Conservation (phyloP, 2,888 invertebrate genomes). For the Thymelicus sylvestris region DNA sequence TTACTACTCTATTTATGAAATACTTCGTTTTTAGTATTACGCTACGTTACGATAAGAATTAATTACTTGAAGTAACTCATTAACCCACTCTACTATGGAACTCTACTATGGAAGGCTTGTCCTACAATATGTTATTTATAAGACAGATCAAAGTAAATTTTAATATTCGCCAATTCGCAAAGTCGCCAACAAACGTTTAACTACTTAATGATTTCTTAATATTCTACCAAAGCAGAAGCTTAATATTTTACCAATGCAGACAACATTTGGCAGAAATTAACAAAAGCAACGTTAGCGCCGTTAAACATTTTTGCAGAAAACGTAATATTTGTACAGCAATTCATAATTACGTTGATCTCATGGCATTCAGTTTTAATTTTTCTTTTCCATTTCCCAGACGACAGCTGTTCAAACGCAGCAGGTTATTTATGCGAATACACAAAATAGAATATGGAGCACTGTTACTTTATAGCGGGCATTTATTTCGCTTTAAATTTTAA, state of each 20-base stretch:
- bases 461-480: constrained; percentile 46
- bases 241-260: too few species aligned
- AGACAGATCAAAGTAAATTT: too few species aligned
- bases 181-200: too few species aligned
- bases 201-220: too few species aligned
- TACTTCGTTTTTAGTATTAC: neutral
- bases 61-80: neutral
- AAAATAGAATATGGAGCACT: constrained; percentile 45
- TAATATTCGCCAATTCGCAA: too few species aligned
- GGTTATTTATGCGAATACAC: constrained; percentile 47
- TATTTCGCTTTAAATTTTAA: constrained; percentile 45
- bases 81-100: too few species aligned
- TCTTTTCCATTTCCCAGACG: constrained; percentile 48
- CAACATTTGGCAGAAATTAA: neutral
- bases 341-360: constrained; percentile 23
- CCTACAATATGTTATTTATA: too few species aligned
- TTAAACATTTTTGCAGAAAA: neutral
- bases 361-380: constrained; percentile 44
- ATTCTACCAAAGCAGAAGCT: too few species aligned
- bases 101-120: too few species aligned
- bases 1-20: constrained; percentile 17
- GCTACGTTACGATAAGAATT: neutral
- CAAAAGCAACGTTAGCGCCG: neutral
- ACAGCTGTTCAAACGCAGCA: constrained; percentile 59
- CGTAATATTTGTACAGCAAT: constrained; percentile 5